phyloP scores from a whole-genome alignment of 2,797 vertebrate species.

The Sandelia bainsii region DNA sequence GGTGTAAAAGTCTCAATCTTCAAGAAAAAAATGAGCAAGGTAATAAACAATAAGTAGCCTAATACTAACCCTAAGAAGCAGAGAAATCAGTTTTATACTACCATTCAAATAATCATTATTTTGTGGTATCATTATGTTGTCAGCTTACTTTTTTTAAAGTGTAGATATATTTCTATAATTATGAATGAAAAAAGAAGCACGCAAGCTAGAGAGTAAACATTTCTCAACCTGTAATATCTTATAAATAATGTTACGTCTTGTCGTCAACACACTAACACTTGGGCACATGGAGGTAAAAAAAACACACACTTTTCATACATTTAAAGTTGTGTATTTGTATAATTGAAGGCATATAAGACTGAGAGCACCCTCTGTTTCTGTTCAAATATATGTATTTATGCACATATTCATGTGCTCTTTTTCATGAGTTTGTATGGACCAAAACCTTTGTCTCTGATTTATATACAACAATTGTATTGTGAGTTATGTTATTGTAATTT shows the following conservation, averaged over 20 bases:
- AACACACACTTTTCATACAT: neutral
- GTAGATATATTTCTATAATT: neutral
- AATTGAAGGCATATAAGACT: neutral
- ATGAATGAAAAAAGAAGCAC: neutral
- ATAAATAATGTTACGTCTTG: neutral
- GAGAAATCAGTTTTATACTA: too few relatives aligned
- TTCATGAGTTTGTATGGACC: neutral
- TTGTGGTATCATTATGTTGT: neutral
- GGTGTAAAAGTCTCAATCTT: neutral
- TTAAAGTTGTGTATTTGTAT: neutral
- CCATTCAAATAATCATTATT: too few relatives aligned
- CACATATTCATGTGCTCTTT: neutral
- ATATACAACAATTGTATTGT: neutral
- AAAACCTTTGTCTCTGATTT: neutral
- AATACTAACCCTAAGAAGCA: too few relatives aligned
- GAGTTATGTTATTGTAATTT: neutral
- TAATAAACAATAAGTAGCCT: neutral
- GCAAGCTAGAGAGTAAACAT: neutral
- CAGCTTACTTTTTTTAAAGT: neutral
- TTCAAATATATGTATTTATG: neutral
- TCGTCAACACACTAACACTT: constrained; percentile 14
- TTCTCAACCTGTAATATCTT: constrained; percentile 14
- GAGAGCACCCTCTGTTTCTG: neutral
- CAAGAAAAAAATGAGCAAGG: neutral
- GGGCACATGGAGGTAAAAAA: constrained; percentile 28